phyloP scores from a whole-genome alignment of 2,888 invertebrate species.

The Pecten maximus region DNA sequence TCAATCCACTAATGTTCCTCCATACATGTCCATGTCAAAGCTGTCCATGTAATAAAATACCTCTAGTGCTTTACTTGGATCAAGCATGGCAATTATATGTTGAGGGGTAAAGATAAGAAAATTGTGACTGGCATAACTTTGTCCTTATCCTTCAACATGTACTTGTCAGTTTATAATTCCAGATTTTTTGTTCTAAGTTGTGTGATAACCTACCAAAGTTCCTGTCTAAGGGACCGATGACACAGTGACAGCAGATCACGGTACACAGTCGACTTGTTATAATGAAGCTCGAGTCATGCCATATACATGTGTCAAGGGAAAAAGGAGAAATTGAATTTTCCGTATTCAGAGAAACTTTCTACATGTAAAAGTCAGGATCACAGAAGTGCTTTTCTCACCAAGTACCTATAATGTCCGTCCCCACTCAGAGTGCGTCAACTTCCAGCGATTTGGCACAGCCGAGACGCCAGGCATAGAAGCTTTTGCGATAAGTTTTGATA shows the following conservation, averaged over 20 bases:
- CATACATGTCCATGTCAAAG: too few relatives aligned
- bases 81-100: too few relatives aligned
- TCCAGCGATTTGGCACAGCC: not conserved
- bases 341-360: not conserved
- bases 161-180: too few relatives aligned
- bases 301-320: not conserved
- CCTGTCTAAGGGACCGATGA: too few relatives aligned
- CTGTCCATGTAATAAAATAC: too few relatives aligned
- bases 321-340: constrained; percentile 1
- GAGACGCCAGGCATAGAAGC: constrained; percentile 13
- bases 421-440: not conserved
- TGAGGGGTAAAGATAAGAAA: too few relatives aligned
- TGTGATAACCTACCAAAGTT: too few relatives aligned
- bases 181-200: too few relatives aligned
- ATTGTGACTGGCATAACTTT: too few relatives aligned
- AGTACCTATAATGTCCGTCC: not conserved
- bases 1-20: too few relatives aligned
- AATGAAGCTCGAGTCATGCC: not conserved
- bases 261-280: not conserved
- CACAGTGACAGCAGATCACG: not conserved
- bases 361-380: not conserved
- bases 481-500: constrained; percentile 22
- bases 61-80: too few relatives aligned
- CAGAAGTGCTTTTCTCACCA: constrained; percentile 9
- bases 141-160: too few relatives aligned